These are phyloP conservation scores for Mellilla xanthometata DNA, from an alignment of 2,888 invertebrate genomes.

Conservation along the genomic window DNA sequence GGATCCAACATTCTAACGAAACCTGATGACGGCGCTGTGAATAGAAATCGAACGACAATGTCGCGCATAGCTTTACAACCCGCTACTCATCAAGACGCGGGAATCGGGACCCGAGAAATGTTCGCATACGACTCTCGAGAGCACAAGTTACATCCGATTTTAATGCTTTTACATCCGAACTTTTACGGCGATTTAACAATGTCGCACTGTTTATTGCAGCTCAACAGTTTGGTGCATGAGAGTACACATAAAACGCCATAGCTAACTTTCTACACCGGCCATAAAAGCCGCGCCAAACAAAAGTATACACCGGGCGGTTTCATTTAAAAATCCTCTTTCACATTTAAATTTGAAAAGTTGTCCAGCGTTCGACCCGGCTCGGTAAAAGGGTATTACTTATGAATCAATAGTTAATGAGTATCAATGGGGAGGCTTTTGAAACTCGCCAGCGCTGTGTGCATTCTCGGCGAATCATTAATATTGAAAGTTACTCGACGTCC, in stretches of 20 bases:
- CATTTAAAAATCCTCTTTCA: slow-evolving; percentile 60
- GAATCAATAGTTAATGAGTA: slow-evolving; percentile 82
- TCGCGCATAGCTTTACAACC: slow-evolving; percentile 2
- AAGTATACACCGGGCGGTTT: slow-evolving; percentile 29
- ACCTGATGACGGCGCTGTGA: neutral
- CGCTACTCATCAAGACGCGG: neutral
- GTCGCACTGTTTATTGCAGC: slow-evolving; percentile 17
- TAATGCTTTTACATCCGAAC: slow-evolving; percentile 12
- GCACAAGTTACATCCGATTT: slow-evolving; percentile 12
- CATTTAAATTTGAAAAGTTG: slow-evolving; percentile 76
- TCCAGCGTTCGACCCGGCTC: slow-evolving; percentile 53
- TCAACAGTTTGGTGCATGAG: slow-evolving; percentile 13
- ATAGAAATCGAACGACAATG: neutral
- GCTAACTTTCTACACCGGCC: slow-evolving; percentile 9
- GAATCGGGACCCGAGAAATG: slow-evolving; percentile 4
- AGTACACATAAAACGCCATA: slow-evolving; percentile 7
- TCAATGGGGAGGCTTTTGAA: slow-evolving; percentile 76
- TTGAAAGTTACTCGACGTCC: slow-evolving; percentile 71
- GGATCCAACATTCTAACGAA: neutral
- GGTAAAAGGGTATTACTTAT: slow-evolving; percentile 80
- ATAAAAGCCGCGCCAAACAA: slow-evolving; percentile 21
- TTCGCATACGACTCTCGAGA: slow-evolving; percentile 3
- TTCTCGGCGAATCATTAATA: slow-evolving; percentile 79
- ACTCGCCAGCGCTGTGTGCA: slow-evolving; percentile 70
- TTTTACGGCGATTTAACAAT: slow-evolving; percentile 17